Evolutionary conservation across 2,888 invertebrate genomes (phyloP).

Genomic region (Plebejus argus): DNA sequence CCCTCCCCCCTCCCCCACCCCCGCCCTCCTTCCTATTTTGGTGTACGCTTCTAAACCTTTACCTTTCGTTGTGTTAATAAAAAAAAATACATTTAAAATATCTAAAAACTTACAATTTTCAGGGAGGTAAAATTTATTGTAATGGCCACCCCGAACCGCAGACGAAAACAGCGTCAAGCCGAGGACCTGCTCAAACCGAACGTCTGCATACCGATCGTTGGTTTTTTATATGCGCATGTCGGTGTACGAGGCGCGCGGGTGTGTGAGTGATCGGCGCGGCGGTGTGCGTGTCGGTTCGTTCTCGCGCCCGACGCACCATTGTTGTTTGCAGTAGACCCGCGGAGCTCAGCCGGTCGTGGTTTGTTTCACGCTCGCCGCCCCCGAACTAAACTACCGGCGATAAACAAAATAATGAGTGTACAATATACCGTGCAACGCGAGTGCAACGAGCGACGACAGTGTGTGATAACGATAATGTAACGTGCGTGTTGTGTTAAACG

Average conservation of each 20-base stretch:
- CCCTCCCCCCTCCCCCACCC: no score
- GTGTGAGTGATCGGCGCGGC: conserved; percentile 56
- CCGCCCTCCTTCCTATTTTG: no score
- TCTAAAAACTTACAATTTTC: not conserved
- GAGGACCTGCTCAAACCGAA: conserved; percentile 80
- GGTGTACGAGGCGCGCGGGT: conserved; percentile 56
- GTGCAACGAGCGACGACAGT: conserved; percentile 75
- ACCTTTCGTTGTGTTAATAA: no score
- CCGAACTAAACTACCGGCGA: conserved; percentile 67
- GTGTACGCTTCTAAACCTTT: no score
- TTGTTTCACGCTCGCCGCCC: conserved; percentile 57
- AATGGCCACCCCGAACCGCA: conserved; percentile 73
- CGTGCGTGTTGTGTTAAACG: conserved; percentile 74
- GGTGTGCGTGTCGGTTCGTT: conserved; percentile 64
- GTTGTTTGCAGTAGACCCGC: conserved; percentile 75
- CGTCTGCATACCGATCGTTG: conserved; percentile 81
- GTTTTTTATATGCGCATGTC: conserved; percentile 76
- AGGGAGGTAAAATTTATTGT: conserved; percentile 53
- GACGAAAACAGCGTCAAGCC: conserved; percentile 80
- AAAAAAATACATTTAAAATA: no score
- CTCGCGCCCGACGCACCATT: conserved; percentile 68
- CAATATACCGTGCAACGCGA: conserved; percentile 72
- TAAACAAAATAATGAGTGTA: conserved; percentile 79
- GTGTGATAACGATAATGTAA: conserved; percentile 77
- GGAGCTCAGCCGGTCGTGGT: conserved; percentile 62